These are phyloP conservation scores for Cryptus armator DNA, from an alignment of 2,888 invertebrate genomes.

Conservation along the genomic window DNA sequence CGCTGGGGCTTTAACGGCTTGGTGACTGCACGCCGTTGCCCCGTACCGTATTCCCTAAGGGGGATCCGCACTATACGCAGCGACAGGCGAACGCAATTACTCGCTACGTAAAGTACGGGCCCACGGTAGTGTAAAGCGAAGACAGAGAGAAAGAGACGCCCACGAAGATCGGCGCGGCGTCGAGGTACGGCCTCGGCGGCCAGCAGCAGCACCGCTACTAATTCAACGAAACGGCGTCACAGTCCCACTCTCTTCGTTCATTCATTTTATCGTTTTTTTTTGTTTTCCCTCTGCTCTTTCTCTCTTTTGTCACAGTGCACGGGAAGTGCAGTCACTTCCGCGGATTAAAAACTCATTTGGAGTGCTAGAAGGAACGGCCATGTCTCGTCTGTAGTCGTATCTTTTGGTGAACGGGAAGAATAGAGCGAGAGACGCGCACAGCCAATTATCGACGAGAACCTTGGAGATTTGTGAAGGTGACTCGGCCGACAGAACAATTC, in stretches of 20 bases:
- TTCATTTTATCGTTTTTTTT: slow-evolving; percentile 25
- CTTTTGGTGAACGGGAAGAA: slow-evolving; percentile 29
- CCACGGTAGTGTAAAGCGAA: slow-evolving; percentile 22
- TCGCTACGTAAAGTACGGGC: slow-evolving; percentile 69
- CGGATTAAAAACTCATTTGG: slow-evolving; percentile 68
- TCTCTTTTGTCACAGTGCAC: slow-evolving; percentile 49
- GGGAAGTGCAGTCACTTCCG: slow-evolving; percentile 59
- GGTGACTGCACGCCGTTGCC: slow-evolving; percentile 30
- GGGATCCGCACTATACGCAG: slow-evolving; percentile 46
- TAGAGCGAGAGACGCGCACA: slow-evolving; percentile 12
- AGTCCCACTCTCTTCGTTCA: not conserved
- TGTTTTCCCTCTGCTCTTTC: not conserved
- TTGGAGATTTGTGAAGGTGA: slow-evolving; percentile 30
- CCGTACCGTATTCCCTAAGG: slow-evolving; percentile 26
- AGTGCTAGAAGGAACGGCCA: slow-evolving; percentile 16
- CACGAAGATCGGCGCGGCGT: slow-evolving; percentile 53
- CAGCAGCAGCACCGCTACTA: slow-evolving; percentile 40
- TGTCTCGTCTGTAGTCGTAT: slow-evolving; percentile 26
- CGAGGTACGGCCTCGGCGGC: slow-evolving; percentile 12
- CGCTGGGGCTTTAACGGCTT: slow-evolving; percentile 28
- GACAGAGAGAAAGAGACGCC: slow-evolving; percentile 45
- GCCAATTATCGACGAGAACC: slow-evolving; percentile 54
- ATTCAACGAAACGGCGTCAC: slow-evolving; percentile 59
- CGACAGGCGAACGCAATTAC: slow-evolving; percentile 67
- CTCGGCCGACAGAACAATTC: slow-evolving; percentile 49